Conservation (phyloP, 2,797 vertebrate species). For the Danio kyathit region DNA sequence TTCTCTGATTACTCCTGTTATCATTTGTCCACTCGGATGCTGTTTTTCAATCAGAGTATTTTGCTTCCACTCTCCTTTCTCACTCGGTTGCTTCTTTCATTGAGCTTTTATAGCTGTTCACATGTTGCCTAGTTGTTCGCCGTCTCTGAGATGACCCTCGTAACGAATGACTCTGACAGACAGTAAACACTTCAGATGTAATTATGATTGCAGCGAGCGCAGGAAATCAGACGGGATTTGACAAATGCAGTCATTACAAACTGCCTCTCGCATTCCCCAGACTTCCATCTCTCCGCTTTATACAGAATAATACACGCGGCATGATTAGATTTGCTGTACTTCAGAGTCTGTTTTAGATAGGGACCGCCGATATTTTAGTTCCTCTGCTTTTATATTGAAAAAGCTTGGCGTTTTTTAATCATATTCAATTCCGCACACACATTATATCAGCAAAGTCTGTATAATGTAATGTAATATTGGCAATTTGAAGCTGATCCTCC, state of each 20-base stretch:
- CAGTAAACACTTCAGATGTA: conserved; percentile 53
- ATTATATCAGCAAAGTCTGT: neutral
- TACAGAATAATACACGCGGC: conserved; percentile 18
- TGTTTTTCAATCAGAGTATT: conserved; percentile 26
- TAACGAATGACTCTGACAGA: conserved; percentile 26
- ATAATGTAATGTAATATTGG: conserved; percentile 21
- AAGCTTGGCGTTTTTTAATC: neutral
- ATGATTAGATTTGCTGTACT: conserved; percentile 22
- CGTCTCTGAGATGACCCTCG: conserved; percentile 28
- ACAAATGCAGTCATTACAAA: conserved; percentile 35
- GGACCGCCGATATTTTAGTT: conserved; percentile 6
- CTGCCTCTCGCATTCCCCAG: neutral
- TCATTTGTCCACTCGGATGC: neutral
- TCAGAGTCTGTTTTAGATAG: neutral
- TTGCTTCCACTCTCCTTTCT: conserved; percentile 12
- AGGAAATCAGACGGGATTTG: conserved; percentile 41
- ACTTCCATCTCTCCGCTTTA: conserved; percentile 14
- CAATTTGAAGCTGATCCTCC: conserved; percentile 15
- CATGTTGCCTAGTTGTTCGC: conserved; percentile 11
- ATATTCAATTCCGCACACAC: neutral
- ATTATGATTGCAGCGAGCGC: conserved; percentile 42
- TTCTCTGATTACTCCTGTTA: conserved; percentile 8
- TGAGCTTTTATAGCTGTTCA: conserved; percentile 23
- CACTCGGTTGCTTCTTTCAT: conserved; percentile 6
- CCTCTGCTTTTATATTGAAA: conserved; percentile 14